Conservation (phyloP, 2,888 invertebrate genomes). For the Linnaemya vulpina region DNA sequence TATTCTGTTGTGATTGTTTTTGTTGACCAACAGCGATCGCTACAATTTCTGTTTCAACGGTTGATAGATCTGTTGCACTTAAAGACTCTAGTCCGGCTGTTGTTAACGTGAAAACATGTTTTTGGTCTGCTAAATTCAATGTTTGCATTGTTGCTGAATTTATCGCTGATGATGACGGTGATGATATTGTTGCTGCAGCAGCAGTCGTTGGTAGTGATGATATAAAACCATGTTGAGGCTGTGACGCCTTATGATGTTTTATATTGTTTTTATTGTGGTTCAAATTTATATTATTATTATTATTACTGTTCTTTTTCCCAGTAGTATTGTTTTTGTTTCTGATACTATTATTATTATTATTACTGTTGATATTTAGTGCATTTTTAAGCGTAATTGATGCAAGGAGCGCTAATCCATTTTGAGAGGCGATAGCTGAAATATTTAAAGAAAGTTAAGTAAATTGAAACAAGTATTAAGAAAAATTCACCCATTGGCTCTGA, state of each 20-base stretch:
- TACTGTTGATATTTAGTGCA: conserved; percentile 78
- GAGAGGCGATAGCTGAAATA: conserved; percentile 73
- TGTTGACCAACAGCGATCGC: conserved; percentile 22
- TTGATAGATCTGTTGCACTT: conserved; percentile 37
- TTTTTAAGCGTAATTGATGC: conserved; percentile 79
- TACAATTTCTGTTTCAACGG: conserved; percentile 27
- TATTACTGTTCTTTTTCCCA: conserved; percentile 59
- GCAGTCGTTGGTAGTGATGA: conserved; percentile 58
- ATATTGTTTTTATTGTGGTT: conserved; percentile 71
- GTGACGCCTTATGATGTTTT: conserved; percentile 56
- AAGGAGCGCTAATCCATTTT: conserved; percentile 78
- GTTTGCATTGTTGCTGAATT: conserved; percentile 39
- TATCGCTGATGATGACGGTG: conserved; percentile 54
- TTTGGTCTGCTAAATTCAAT: conserved; percentile 52
- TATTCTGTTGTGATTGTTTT: conserved; percentile 19
- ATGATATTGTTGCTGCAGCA: conserved; percentile 71
- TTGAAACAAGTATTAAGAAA: too few species aligned
- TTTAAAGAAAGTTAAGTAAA: conserved; percentile 6
- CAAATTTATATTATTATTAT: conserved; percentile 55
- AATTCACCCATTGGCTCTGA: too few species aligned
- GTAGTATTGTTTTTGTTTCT: conserved; percentile 69
- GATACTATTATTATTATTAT: conserved; percentile 65
- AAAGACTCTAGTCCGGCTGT: conserved; percentile 51
- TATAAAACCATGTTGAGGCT: conserved; percentile 61
- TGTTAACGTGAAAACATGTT: conserved; percentile 59